A percentile compares a stretch with the other conserved stretches of the same genome.
Conservation (phyloP, 2,113 vertebrate genomes). For the Sphaerodactylus townsendi region DNA sequence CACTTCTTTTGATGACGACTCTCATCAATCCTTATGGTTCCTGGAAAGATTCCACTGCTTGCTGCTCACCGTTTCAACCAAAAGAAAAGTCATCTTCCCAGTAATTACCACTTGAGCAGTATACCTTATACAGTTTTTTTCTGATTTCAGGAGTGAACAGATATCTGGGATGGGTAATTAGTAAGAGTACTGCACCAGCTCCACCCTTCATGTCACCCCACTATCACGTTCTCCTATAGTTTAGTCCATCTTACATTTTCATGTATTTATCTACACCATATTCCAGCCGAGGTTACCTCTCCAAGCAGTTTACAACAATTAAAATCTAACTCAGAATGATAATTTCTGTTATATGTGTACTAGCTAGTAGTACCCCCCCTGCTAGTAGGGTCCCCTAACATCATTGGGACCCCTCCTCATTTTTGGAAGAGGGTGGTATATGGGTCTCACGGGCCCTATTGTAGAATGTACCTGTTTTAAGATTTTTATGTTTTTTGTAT, state of each 20-base stretch:
- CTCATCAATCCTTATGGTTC: conserved; percentile 35
- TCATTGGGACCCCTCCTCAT: too few relatives aligned
- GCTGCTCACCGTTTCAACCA: conserved; percentile 31
- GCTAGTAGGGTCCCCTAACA: too few relatives aligned
- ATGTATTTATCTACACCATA: too few relatives aligned
- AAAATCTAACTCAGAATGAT: too few relatives aligned
- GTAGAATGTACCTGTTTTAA: too few relatives aligned
- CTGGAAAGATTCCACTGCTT: conserved; percentile 34
- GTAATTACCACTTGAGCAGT: conserved; percentile 41
- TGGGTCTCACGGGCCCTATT: too few relatives aligned
- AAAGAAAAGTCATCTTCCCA: conserved; percentile 44
- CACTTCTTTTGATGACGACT: conserved; percentile 52
- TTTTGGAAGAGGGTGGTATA: too few relatives aligned
- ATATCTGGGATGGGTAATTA: conserved; percentile 26
- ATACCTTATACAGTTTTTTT: conserved; percentile 46
- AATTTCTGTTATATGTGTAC: too few relatives aligned
- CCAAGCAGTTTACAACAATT: too few relatives aligned
- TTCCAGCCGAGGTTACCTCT: too few relatives aligned
- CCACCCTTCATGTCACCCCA: background rate
- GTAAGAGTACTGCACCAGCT: background rate
- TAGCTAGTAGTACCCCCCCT: too few relatives aligned
- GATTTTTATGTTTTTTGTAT: too few relatives aligned
- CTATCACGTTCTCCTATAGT: background rate
- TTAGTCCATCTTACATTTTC: background rate
- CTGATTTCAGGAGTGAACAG: conserved; percentile 53